Evolutionary conservation across 64 coral and sea anemone species (phyloP).

Genomic region (Dendronephthya gigantea): DNA sequence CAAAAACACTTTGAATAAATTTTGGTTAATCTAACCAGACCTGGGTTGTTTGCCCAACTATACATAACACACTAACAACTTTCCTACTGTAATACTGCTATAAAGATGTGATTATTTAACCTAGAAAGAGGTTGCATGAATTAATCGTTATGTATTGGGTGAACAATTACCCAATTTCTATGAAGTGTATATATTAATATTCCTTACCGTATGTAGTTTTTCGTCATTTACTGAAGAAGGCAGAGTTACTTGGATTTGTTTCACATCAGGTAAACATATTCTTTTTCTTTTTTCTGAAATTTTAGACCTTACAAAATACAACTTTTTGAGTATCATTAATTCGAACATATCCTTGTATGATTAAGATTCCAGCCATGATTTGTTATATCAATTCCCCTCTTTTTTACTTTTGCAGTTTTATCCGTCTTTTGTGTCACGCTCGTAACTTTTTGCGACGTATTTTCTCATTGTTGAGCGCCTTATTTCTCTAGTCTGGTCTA

Average conservation of each 20-base stretch:
- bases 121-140: too few species aligned
- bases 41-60: too few species aligned
- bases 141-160: too few species aligned
- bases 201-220: not conserved
- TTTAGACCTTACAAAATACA: too few species aligned
- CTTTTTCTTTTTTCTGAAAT: not conserved
- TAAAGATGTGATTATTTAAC: too few species aligned
- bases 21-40: too few species aligned
- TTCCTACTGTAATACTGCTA: too few species aligned
- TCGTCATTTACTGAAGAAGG: slow-evolving; percentile 4
- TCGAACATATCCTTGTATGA: not conserved
- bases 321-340: too few species aligned
- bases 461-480: not conserved
- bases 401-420: not conserved
- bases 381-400: not conserved
- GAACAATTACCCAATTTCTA: too few species aligned
- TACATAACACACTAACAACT: too few species aligned
- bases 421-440: not conserved
- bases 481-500: not conserved
- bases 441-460: not conserved
- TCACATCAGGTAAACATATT: not conserved
- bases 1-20: too few species aligned
- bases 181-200: not conserved
- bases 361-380: not conserved
- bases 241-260: slow-evolving; percentile 1